Base-by-base conservation (phyloP, 2,888 invertebrate species). In the Helleia helle region DNA sequence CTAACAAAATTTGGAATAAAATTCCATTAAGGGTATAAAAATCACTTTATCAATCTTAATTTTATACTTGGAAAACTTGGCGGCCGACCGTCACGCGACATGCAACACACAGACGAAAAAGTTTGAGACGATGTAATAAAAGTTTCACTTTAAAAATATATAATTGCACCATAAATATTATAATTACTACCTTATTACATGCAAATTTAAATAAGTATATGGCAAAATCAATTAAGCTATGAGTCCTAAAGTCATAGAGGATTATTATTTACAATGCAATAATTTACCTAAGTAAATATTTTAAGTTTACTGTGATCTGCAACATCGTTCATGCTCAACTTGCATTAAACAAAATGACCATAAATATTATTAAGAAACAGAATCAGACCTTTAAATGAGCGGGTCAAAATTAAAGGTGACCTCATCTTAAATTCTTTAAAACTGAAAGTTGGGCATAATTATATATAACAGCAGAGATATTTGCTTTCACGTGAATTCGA, bases 361-460 rank as follows among this genome's bases (percentile, higher is more conserved):
- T 34, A 34, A 34, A 40, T 31, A 31, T 40, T 26, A 31, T 40
- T 40, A 30, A 39, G 30, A 40, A 40, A 31, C 40, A 26, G 31
- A 40, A 34, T 34, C 18, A 34, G 31, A 31, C 34, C 40, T 31
- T 40, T 40, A 24, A 40, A 40, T 25, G 40, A 40, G 26, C 40
- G 26, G 40, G 40, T 40, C 40, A 40, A 26, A 40, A 40, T 39
- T 40, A 31, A 40, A 24, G 31, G 25, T 40, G 40, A 40, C 40
- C 30, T 40, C 30, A 40, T 31, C 31, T 40, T 40, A 40, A 31
- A 40, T 40, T 40, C 40, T 34, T 34, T 40, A 40, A 31, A 31
- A 40, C 25, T 40, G 40, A 31, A 30, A 31, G 40, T 26, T 24
- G 40, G 25, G 25, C 30, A 25, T 34, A 31, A 30, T 25, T 17